These are phyloP conservation scores for Hystrix brachyura DNA, from an alignment of 2,113 vertebrate genomes.

Conservation along the genomic window DNA sequence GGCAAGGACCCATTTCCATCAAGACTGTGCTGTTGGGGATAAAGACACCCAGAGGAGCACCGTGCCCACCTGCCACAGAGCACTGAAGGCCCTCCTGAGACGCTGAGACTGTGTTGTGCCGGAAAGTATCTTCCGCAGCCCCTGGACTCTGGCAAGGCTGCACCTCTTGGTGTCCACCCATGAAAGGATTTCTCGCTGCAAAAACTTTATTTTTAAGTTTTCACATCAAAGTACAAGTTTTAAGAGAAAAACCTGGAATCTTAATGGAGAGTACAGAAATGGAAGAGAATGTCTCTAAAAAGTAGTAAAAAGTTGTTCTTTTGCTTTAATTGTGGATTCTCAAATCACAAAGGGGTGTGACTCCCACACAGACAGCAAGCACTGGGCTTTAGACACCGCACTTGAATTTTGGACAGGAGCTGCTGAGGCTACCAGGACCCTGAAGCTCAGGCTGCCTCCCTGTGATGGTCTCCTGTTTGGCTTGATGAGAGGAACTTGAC, in stretches of 20 bases:
- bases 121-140: not conserved
- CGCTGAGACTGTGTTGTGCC: not conserved
- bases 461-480: fast-evolving
- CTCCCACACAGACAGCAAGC: fast-evolving
- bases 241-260: not conserved
- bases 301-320: not conserved
- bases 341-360: fast-evolving
- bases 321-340: fast-evolving
- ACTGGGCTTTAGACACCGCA: not conserved
- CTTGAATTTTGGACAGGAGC: not conserved
- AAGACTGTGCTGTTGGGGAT: not conserved
- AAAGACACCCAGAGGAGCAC: too few relatives aligned
- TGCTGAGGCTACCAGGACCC: not conserved
- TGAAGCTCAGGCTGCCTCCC: not conserved
- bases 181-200: not conserved
- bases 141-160: not conserved
- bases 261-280: not conserved
- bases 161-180: too few relatives aligned
- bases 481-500: not conserved
- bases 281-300: not conserved
- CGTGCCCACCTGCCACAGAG: not conserved
- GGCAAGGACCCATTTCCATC: not conserved
- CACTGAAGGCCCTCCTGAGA: not conserved
- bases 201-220: not conserved
- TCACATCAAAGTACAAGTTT: not conserved